phyloP scores from a whole-genome alignment of 1,140 invertebrate genomes.

The Laodelphax striatellus region DNA sequence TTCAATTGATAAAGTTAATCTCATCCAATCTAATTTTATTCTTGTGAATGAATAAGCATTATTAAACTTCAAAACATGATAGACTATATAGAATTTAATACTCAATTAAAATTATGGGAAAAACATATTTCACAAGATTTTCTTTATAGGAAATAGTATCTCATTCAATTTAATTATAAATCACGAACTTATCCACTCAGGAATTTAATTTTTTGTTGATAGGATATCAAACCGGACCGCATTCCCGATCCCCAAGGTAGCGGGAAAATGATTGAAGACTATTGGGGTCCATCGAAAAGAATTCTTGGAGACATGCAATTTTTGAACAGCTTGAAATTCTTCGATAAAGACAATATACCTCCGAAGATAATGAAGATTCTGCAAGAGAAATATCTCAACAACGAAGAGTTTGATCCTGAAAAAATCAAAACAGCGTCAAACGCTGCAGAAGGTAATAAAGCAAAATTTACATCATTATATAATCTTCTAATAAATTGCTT shows the following conservation, averaged over 20 bases:
- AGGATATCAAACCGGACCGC: slow-evolving; percentile 74
- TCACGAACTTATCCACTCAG: not conserved
- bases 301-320: slow-evolving; percentile 86
- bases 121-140: too few species aligned
- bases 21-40: too few species aligned
- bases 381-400: slow-evolving; percentile 65
- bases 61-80: too few species aligned
- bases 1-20: too few species aligned
- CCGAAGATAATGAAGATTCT: slow-evolving; percentile 71
- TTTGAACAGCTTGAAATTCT: slow-evolving; percentile 68
- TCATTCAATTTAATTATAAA: too few species aligned
- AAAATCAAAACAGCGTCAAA: slow-evolving; percentile 71
- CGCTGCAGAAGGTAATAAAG: slow-evolving; percentile 50
- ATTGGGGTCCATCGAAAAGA: slow-evolving; percentile 86
- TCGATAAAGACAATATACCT: slow-evolving; percentile 87
- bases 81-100: too few species aligned
- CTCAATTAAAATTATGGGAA: too few species aligned
- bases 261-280: slow-evolving; percentile 80
- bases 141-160: too few species aligned
- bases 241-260: slow-evolving; percentile 54
- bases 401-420: slow-evolving; percentile 84
- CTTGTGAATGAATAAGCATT: too few species aligned
- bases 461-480: too few species aligned
- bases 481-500: too few species aligned
- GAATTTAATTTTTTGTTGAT: not conserved